Conservation (phyloP, 2,888 invertebrate genomes). For the Tromatobia lineatoria region DNA sequence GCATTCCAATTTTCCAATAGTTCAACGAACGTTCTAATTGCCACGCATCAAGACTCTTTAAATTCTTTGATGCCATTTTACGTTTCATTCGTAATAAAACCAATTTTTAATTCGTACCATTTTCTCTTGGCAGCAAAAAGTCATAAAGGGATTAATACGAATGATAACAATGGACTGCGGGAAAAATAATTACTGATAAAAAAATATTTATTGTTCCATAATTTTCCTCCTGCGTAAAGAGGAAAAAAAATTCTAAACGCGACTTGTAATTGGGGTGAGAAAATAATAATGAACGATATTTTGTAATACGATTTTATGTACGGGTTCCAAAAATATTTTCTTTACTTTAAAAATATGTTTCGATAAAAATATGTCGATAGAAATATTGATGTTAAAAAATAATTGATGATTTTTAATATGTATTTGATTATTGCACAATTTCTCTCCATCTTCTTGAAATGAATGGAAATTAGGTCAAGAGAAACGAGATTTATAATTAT, state of each 20-base stretch:
- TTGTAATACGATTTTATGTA: too few species aligned
- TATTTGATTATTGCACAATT: too few species aligned
- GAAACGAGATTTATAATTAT: too few species aligned
- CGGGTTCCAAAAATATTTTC: too few species aligned
- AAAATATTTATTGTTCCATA: neutral
- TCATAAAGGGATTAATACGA: neutral
- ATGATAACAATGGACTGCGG: neutral
- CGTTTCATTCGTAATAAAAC: neutral
- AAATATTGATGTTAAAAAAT: too few species aligned
- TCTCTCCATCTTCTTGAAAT: too few species aligned
- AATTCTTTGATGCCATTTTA: neutral
- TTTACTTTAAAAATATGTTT: too few species aligned
- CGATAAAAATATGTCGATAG: too few species aligned
- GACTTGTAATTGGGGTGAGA: neutral
- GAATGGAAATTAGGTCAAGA: too few species aligned
- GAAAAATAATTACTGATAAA: neutral
- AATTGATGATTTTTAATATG: too few species aligned
- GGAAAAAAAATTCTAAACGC: neutral
- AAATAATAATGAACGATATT: neutral
- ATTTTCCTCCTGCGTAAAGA: neutral
- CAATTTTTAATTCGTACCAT: neutral
- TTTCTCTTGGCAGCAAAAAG: neutral
- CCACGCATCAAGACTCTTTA: neutral
- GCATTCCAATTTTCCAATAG: neutral
- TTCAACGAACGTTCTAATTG: constrained; percentile 7